phyloP scores from a whole-genome alignment of 2,113 vertebrate species.

The Ptilorrhoa leucosticta region DNA sequence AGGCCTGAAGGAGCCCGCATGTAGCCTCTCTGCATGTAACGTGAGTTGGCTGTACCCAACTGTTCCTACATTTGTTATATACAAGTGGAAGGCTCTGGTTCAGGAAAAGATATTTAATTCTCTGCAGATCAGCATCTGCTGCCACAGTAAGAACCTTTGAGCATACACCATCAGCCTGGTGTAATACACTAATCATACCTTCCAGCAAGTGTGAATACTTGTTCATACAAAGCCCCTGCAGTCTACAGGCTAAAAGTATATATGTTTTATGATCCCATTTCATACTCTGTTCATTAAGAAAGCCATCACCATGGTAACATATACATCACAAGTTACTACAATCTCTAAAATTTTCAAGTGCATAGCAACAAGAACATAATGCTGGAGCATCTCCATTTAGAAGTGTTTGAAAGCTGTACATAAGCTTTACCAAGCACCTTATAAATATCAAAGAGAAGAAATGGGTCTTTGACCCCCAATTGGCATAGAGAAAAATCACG shows the following conservation, averaged over 20 bases:
- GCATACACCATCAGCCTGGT: neutral
- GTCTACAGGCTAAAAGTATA: neutral
- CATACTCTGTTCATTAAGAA: slow-evolving; percentile 33
- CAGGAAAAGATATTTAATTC: neutral
- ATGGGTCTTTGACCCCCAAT: neutral
- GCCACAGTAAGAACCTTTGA: neutral
- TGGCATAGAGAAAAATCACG: neutral
- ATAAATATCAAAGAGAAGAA: neutral
- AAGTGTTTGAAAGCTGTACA: neutral
- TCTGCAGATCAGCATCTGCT: neutral
- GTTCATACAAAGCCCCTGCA: neutral
- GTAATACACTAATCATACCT: neutral
- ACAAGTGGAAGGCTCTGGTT: neutral
- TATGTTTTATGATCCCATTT: slow-evolving; percentile 39
- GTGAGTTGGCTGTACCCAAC: neutral
- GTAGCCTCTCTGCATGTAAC: neutral
- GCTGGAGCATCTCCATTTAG: neutral
- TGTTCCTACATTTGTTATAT: neutral
- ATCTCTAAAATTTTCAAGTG: neutral
- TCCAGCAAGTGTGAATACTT: neutral
- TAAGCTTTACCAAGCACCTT: neutral
- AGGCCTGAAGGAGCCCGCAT: neutral
- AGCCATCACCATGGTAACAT: slow-evolving; percentile 36
- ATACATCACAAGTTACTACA: neutral
- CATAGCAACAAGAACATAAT: neutral